A percentile compares a stretch with the other conserved stretches of the same genome.
Conservation (phyloP, 2,888 invertebrate species). For the Syritta pipiens region DNA sequence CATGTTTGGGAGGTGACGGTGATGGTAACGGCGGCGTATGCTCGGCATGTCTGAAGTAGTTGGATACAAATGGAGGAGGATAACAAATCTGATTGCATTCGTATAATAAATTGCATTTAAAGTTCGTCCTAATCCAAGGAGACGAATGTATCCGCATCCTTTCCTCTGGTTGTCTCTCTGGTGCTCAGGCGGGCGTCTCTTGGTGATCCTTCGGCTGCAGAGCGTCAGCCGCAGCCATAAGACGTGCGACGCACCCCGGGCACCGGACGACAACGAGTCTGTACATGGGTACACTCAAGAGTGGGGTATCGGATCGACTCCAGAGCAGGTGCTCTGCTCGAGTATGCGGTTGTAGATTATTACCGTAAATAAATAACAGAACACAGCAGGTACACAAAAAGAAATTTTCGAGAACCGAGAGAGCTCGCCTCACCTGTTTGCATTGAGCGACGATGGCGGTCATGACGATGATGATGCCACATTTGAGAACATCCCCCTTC, state of each 20-base stretch:
- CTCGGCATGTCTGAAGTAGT: slow-evolving; percentile 53
- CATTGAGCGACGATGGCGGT: slow-evolving; percentile 55
- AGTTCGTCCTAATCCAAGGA: slow-evolving; percentile 66
- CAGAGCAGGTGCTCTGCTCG: slow-evolving; percentile 46
- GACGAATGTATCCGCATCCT: slow-evolving; percentile 61
- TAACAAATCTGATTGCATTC: slow-evolving; percentile 68
- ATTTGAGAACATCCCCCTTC: slow-evolving; percentile 21
- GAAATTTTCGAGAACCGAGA: not conserved
- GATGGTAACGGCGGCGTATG: too few species aligned
- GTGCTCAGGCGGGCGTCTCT: not conserved
- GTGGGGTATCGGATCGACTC: slow-evolving; percentile 45
- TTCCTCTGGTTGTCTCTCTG: slow-evolving; percentile 4
- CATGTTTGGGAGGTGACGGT: too few species aligned
- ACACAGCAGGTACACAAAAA: slow-evolving; percentile 25
- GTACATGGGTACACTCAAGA: slow-evolving; percentile 36
- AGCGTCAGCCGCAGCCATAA: slow-evolving; percentile 34
- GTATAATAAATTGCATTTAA: slow-evolving; percentile 70
- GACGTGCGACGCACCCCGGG: slow-evolving; percentile 39
- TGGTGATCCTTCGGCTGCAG: not conserved
- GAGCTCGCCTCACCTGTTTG: slow-evolving; percentile 56
- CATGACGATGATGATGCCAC: slow-evolving; percentile 56
- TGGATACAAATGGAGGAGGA: slow-evolving; percentile 67
- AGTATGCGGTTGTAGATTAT: slow-evolving; percentile 60
- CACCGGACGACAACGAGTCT: slow-evolving; percentile 3
- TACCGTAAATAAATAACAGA: slow-evolving; percentile 68